phyloP scores from a whole-genome alignment of 2,888 invertebrate species.

The Monopis laevigella region DNA sequence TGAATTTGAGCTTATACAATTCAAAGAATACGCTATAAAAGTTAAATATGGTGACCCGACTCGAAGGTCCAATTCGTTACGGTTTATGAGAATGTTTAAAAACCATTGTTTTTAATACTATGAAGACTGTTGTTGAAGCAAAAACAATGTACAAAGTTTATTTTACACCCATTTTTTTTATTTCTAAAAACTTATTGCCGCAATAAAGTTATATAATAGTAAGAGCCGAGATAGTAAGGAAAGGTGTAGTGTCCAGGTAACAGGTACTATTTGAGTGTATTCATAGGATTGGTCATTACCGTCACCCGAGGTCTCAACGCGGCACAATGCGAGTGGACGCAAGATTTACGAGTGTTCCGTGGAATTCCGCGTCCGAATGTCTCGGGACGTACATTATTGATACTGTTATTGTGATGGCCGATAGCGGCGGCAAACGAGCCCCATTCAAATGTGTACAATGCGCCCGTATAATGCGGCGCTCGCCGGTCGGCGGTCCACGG shows the following conservation, averaged over 20 bases:
- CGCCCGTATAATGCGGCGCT: conserved; percentile 55
- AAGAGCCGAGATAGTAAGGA: too few species aligned
- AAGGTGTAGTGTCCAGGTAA: conserved; percentile 8
- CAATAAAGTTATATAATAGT: too few species aligned
- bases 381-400: conserved; percentile 49
- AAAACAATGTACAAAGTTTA: too few species aligned
- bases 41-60: too few species aligned
- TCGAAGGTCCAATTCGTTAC: too few species aligned
- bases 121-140: too few species aligned
- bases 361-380: conserved; percentile 35
- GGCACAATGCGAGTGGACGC: conserved; percentile 35
- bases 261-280: background rate
- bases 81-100: too few species aligned
- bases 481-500: conserved; percentile 28
- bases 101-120: too few species aligned
- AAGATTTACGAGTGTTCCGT: conserved; percentile 51
- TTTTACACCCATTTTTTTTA: too few species aligned
- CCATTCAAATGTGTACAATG: conserved; percentile 62
- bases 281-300: conserved; percentile 13
- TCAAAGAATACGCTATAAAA: too few species aligned
- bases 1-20: too few species aligned
- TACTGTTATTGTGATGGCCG: conserved; percentile 59
- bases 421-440: conserved; percentile 49
- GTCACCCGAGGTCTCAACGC: conserved; percentile 25
- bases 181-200: too few species aligned